A percentile compares a stretch with the other conserved stretches of the same genome.
phyloP scores from a whole-genome alignment of 2,113 vertebrate genomes.

The Corythornis cristatus region DNA sequence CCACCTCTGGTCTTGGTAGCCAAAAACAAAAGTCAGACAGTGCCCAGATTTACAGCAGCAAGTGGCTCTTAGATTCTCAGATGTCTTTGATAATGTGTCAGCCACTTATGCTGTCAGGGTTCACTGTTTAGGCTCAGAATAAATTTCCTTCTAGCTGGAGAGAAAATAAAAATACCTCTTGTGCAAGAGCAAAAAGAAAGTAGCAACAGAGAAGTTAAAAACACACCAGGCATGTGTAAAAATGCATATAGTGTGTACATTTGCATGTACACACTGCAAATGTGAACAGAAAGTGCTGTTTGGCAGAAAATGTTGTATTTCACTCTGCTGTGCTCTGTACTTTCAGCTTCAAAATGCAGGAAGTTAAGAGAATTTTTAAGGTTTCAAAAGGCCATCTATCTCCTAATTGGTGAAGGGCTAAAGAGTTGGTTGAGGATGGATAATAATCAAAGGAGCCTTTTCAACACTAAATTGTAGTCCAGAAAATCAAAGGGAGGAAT shows the following conservation, averaged over 20 bases:
- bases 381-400: neutral
- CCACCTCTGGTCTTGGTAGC: slow-evolving; percentile 51
- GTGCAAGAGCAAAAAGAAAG: neutral
- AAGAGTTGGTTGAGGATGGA: neutral
- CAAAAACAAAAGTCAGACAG: slow-evolving; percentile 59
- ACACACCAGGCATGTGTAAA: neutral
- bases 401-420: neutral
- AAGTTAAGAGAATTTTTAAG: neutral
- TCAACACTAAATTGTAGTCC: neutral
- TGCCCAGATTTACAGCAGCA: slow-evolving; percentile 64
- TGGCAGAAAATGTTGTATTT: neutral
- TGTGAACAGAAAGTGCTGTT: neutral
- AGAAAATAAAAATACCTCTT: slow-evolving; percentile 34
- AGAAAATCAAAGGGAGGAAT: slow-evolving; percentile 38
- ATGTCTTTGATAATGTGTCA: slow-evolving; percentile 59
- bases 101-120: slow-evolving; percentile 21
- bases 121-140: slow-evolving; percentile 38
- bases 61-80: slow-evolving; percentile 52
- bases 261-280: neutral
- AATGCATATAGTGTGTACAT: neutral
- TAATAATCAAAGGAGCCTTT: slow-evolving; percentile 36
- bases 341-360: neutral
- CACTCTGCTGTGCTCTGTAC: neutral
- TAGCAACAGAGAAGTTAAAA: neutral
- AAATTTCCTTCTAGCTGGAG: slow-evolving; percentile 42